Percentiles rank a stretch among this genome's conserved stretches.
These are phyloP conservation scores for Turritopsis dohrnii DNA, from an alignment of 30 jellyfish, hydroid and myxozoan genomes.

Conservation along the genomic window DNA sequence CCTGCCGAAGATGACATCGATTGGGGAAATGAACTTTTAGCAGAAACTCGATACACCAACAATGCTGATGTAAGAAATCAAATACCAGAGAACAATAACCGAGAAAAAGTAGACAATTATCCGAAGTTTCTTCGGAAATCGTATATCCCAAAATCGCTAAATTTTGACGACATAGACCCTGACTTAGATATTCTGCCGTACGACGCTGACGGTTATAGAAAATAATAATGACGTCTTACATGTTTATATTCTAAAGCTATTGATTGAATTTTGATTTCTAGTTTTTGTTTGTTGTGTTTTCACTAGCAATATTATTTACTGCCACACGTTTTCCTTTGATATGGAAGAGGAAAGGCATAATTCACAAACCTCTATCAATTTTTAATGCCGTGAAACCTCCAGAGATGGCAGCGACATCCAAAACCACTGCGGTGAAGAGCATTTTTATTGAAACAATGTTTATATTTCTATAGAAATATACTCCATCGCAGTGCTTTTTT, in stretches of 20 bases:
- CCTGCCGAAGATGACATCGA: constrained; percentile 21
- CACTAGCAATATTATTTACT: neutral
- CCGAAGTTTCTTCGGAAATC: constrained; percentile 18
- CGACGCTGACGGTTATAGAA: constrained; percentile 18
- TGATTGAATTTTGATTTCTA: neutral
- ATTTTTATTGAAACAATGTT: too few species aligned
- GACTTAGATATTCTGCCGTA: constrained; percentile 23
- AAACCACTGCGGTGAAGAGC: too few species aligned
- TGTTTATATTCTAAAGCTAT: neutral
- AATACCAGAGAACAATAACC: neutral
- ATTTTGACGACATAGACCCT: constrained; percentile 20
- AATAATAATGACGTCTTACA: neutral
- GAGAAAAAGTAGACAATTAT: neutral
- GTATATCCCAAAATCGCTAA: constrained; percentile 20
- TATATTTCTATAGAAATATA: too few species aligned
- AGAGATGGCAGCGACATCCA: too few species aligned
- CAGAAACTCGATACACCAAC: constrained; percentile 5
- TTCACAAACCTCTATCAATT: too few species aligned
- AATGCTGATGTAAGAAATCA: neutral
- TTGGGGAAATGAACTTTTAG: constrained; percentile 24
- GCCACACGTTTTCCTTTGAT: too few species aligned
- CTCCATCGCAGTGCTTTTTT: too few species aligned
- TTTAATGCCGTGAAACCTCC: too few species aligned
- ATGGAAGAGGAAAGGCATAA: too few species aligned
- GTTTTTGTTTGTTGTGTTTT: neutral